Percentiles rank a stretch among this genome's conserved stretches.
phyloP scores from a whole-genome alignment of 2,113 vertebrate species.

The Thamnophis sirtalis region DNA sequence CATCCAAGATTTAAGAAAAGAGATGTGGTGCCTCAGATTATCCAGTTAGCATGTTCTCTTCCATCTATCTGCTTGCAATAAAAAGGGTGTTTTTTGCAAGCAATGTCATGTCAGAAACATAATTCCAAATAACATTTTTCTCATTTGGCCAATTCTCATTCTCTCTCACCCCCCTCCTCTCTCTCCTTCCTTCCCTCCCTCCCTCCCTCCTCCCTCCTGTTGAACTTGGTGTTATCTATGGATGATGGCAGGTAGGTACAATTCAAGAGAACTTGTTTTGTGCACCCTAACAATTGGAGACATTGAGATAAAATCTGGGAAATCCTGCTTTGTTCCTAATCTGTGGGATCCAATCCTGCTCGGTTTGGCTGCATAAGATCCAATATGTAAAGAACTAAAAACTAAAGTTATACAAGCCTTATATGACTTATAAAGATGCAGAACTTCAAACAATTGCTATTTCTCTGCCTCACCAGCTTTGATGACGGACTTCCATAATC shows the following conservation, averaged over 20 bases:
- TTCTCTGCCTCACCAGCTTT: background rate
- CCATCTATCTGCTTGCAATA: background rate
- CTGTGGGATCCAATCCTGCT: background rate
- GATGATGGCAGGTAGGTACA: background rate
- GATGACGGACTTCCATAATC: background rate
- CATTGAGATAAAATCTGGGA: background rate
- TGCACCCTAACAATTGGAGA: background rate
- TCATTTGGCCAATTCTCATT: background rate
- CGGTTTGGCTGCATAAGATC: background rate
- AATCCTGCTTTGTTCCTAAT: background rate
- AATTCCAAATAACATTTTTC: background rate
- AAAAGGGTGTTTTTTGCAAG: background rate
- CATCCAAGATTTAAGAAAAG: background rate
- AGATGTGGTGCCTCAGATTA: background rate
- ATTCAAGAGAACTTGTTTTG: background rate
- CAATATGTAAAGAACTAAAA: background rate
- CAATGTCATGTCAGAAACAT: background rate
- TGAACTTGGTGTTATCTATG: background rate
- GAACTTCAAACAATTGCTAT: background rate
- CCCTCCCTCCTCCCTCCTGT: background rate
- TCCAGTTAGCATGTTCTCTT: background rate
- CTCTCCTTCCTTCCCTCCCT: fast-evolving
- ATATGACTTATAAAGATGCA: background rate
- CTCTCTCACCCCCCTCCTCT: fast-evolving
- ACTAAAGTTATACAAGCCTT: background rate